These are phyloP conservation scores for Bicyclus anynana DNA, from an alignment of 1,140 invertebrate species.

Conservation along the genomic window DNA sequence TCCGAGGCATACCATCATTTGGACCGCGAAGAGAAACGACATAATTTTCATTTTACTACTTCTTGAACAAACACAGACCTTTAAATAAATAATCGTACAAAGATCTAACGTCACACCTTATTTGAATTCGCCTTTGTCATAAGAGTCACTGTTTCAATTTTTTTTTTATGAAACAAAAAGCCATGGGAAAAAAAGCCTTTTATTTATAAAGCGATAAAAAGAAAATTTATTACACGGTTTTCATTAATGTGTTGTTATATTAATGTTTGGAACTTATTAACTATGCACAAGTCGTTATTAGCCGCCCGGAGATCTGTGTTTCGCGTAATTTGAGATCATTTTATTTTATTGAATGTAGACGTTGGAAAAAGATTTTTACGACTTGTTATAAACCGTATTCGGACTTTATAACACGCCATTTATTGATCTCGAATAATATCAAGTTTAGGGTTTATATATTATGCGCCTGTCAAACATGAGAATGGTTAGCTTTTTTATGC, in stretches of 20 bases:
- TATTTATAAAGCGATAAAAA: constrained; percentile 47
- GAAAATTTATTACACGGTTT: constrained; percentile 41
- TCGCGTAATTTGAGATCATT: background rate
- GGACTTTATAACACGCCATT: background rate
- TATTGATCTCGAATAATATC: background rate
- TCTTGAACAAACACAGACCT: constrained; percentile 53
- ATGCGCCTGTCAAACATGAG: too few species aligned
- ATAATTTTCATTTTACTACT: constrained; percentile 71
- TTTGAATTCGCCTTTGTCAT: constrained; percentile 62
- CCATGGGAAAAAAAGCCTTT: constrained; percentile 31
- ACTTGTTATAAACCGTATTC: background rate
- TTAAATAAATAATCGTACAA: constrained; percentile 69
- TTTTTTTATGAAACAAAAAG: constrained; percentile 35
- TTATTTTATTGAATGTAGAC: background rate
- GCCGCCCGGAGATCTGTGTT: background rate
- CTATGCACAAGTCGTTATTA: constrained; percentile 6
- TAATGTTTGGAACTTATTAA: constrained; percentile 22
- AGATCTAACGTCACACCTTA: constrained; percentile 63
- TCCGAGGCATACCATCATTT: constrained; percentile 19
- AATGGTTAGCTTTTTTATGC: background rate
- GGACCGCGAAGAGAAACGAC: constrained; percentile 29
- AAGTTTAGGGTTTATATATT: background rate
- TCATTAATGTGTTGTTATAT: constrained; percentile 44
- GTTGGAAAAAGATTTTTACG: background rate
- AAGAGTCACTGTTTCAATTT: too few species aligned